These are phyloP conservation scores for Lepilemur septentrionalis DNA, from an alignment of 2,797 vertebrate genomes.

Conservation along the genomic window DNA sequence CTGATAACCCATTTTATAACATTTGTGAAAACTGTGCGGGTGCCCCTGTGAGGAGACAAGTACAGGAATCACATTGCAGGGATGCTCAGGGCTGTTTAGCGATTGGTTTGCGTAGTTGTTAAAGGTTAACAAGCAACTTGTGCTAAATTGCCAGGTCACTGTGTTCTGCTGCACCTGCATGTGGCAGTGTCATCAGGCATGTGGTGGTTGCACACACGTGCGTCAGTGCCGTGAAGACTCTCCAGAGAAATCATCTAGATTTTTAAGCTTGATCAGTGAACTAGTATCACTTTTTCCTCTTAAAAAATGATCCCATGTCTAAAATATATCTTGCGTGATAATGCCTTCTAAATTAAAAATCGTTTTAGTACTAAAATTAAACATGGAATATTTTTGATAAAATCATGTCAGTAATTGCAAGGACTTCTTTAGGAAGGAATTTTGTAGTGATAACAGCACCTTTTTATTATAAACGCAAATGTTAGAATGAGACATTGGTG, in stretches of 20 bases:
- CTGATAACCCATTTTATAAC: background rate
- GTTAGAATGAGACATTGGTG: background rate
- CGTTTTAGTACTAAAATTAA: background rate
- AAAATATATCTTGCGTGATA: background rate
- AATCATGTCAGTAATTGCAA: background rate
- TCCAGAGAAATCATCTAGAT: background rate
- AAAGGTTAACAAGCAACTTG: background rate
- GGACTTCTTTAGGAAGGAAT: background rate
- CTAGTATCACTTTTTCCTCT: background rate
- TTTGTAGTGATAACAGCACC: background rate
- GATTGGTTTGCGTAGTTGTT: background rate
- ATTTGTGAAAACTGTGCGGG: background rate
- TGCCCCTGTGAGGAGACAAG: background rate
- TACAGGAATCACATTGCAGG: background rate
- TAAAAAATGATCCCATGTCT: background rate
- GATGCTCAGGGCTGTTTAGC: background rate
- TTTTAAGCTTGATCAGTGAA: background rate
- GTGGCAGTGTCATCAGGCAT: accelerated
- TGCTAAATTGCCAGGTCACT: accelerated
- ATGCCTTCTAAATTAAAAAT: background rate
- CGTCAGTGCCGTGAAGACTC: accelerated
- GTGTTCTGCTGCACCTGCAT: no score
- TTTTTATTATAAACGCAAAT: background rate
- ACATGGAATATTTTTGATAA: background rate
- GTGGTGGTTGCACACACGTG: accelerated